A percentile compares a stretch with the other conserved stretches of the same genome.
phyloP scores from a whole-genome alignment of 1,140 invertebrate species.

The Pissodes strobi region DNA sequence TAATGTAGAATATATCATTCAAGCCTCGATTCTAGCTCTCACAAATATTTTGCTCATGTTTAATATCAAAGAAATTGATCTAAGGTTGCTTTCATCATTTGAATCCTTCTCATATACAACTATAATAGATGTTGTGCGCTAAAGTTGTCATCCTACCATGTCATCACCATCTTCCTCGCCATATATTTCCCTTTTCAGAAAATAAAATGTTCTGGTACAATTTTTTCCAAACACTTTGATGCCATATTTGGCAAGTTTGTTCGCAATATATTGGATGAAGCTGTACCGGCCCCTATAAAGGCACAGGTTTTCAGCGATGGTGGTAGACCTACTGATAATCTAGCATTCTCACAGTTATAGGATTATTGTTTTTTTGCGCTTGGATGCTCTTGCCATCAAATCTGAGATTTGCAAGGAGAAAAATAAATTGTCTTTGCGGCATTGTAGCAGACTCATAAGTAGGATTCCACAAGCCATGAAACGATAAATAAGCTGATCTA shows the following conservation, averaged over 20 bases:
- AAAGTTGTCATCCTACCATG: too few relatives aligned
- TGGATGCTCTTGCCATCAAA: not conserved
- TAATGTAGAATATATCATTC: too few relatives aligned
- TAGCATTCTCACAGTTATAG: not conserved
- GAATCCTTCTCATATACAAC: too few relatives aligned
- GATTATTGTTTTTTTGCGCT: too few relatives aligned
- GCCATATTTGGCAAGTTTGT: not conserved
- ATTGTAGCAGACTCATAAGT: not conserved
- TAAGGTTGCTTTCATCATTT: too few relatives aligned
- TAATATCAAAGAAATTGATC: too few relatives aligned
- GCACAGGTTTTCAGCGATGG: not conserved
- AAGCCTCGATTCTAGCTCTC: too few relatives aligned
- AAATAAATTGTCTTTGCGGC: not conserved
- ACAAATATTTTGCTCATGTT: too few relatives aligned
- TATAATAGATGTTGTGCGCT: too few relatives aligned
- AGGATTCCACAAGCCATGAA: not conserved
- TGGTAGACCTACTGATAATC: not conserved
- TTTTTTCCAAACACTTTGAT: not conserved
- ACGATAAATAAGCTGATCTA: not conserved
- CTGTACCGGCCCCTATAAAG: not conserved
- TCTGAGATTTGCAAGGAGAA: not conserved
- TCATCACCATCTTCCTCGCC: not conserved
- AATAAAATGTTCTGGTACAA: not conserved
- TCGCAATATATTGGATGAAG: not conserved
- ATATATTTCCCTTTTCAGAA: not conserved